Conservation (phyloP, 2,888 invertebrate species). For the Baronia brevicornis region DNA sequence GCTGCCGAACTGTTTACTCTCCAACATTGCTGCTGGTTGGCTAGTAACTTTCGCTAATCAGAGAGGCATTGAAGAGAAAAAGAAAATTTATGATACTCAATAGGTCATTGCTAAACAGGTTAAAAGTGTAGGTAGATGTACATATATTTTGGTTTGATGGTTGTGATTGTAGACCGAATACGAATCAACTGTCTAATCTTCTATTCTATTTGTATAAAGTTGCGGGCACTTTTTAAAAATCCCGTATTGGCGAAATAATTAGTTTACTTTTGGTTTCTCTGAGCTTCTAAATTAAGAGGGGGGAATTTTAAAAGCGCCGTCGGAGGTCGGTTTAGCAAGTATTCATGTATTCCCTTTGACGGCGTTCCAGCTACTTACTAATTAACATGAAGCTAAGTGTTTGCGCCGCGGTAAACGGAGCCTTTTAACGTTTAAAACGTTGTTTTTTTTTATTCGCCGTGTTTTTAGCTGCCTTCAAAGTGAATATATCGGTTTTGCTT, state of each 20-base stretch:
- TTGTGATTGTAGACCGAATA: no score
- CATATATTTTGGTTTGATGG: no score
- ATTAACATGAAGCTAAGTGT: slow-evolving; percentile 73
- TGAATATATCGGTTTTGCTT: slow-evolving; percentile 59
- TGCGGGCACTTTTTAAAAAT: slow-evolving; percentile 36
- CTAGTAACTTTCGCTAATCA: no score
- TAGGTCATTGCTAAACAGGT: no score
- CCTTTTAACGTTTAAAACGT: slow-evolving; percentile 73
- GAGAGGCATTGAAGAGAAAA: no score
- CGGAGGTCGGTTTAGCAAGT: slow-evolving; percentile 62
- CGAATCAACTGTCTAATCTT: slow-evolving; percentile 14
- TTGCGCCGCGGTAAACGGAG: slow-evolving; percentile 73
- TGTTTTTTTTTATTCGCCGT: slow-evolving; percentile 52
- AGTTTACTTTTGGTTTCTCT: slow-evolving; percentile 69
- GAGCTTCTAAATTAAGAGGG: slow-evolving; percentile 59
- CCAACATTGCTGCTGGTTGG: no score
- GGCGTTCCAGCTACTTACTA: slow-evolving; percentile 70
- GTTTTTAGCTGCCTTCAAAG: slow-evolving; percentile 65
- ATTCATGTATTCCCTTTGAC: slow-evolving; percentile 76
- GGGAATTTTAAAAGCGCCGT: slow-evolving; percentile 69
- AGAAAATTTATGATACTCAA: no score
- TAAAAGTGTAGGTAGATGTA: no score
- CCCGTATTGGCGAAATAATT: slow-evolving; percentile 65
- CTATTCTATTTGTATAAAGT: slow-evolving; percentile 33
- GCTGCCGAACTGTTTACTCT: no score